Evolutionary conservation across 2,888 invertebrate genomes (phyloP), one percentile per base, ranked within the genome.

Genomic region (Patella caerulea): DNA sequence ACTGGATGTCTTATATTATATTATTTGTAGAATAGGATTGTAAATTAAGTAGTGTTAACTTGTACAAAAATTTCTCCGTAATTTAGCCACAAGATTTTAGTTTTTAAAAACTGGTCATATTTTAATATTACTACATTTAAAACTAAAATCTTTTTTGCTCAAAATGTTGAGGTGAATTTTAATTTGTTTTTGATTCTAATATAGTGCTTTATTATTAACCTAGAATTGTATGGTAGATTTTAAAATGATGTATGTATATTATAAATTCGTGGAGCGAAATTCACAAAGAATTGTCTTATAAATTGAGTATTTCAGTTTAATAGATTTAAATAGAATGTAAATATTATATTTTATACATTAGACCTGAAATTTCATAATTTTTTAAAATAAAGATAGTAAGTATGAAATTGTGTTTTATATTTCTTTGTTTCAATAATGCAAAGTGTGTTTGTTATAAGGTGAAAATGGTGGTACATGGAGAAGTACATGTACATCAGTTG

Each of bases 141-240:
- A 65, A 19, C 65, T 65, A 65, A 24, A 65, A 65, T 65, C 65
- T 65, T 9, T 19, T 65, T 65, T 19, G 19, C 11, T 24, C 14
- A 24, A 19, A 24, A 24, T 24, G 19, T 65, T 65, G 65, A 65
- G 24, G 24, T 12, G 19, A 19, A 65, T 65, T 65, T 65, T 65
- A 65, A 65, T 65, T 65, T 65, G 65, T 65, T 65, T 65, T 65
- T 65, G 65, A 65, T 65, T 65, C 24, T 19, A 65, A 65, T 65
- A 65, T 65, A 65, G 65, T 65, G 65, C 65, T 65, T 65, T 24
- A 24, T 65, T 45, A 45, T 19, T 19, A 65, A 19, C 24, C 19
- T 65, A 65, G 65, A 65, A 65, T 65, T 65, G 65, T 65, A 65
- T 65, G 19, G 65, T 65, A 65, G 65, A 24, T 65, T 65, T 65